phyloP scores from a whole-genome alignment of 1,140 invertebrate genomes.

The Oreohelix idahoensis region DNA sequence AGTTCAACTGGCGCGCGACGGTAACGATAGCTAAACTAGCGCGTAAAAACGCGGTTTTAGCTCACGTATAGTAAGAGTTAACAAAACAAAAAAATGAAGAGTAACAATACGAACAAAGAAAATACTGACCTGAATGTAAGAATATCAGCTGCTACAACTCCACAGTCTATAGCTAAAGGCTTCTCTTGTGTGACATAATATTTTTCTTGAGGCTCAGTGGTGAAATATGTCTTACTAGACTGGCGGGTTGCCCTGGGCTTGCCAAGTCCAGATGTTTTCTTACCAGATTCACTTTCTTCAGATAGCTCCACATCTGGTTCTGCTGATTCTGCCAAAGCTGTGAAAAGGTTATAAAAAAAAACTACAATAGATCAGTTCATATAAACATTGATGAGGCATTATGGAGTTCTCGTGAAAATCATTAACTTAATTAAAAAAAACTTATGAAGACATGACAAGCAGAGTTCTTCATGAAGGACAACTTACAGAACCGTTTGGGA shows the following conservation, averaged over 20 bases:
- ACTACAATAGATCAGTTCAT: too few species aligned
- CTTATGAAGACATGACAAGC: too few species aligned
- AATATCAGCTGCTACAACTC: conserved; percentile 2
- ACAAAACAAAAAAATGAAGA: too few species aligned
- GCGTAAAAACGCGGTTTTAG: too few species aligned
- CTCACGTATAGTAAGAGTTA: too few species aligned
- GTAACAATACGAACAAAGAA: background rate
- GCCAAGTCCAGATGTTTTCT: background rate
- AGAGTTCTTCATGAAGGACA: too few species aligned
- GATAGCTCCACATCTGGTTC: background rate
- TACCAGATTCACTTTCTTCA: background rate
- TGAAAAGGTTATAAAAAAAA: background rate
- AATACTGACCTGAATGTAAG: conserved; percentile 6
- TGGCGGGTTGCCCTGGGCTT: conserved; percentile 6
- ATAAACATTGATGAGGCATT: too few species aligned
- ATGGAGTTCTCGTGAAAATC: too few species aligned
- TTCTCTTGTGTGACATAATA: conserved; percentile 19
- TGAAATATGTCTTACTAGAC: conserved; percentile 14
- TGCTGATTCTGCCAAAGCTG: conserved; percentile 7
- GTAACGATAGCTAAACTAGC: too few species aligned
- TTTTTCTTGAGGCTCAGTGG: background rate
- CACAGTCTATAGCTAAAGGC: conserved; percentile 3
- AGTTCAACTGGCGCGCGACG: too few species aligned
- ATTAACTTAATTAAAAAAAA: too few species aligned
- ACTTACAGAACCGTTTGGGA: too few species aligned